Evolutionary conservation across 2,113 vertebrate species (phyloP), one percentile per base, ranked within the genome.

Genomic region (Odontophorus gujanensis): DNA sequence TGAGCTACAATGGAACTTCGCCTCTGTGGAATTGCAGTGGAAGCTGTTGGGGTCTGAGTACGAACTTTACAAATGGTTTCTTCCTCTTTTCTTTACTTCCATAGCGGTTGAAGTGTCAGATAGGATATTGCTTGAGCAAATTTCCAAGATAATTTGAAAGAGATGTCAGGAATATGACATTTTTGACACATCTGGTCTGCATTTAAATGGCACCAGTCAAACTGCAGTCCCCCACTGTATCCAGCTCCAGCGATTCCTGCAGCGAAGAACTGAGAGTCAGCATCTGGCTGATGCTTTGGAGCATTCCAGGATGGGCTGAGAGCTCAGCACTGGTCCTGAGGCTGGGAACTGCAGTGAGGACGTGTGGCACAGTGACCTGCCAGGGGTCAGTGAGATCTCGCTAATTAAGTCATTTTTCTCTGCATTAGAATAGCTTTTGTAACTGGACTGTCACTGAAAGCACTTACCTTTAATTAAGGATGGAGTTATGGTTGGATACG

Each of bases 151-250:
- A 28, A 32, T n/a, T 4, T 13, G 22, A 63, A 65, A 51, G 69
- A 32, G 40, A 10, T 10, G 2, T 8, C 20, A 8, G 68, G 30
- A 26, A 17, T 8, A 6, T 5, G 9, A 1, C 4, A n/a, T 12
- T 66, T 50, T 48, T 0, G 1, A 6, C 20, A 2, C 58, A 13
- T 24, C 34, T 40, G 47, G 26, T 30, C 2, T 7, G 61, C 1
- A 6, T 62, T 86, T 21, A 38, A 25, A n/a, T 19, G 17, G 3
- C 2, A 12, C 7, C 12, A 11, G 20, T 36, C 0, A 3, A 50
- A 2, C 18, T 6, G 0, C 24, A 4, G 25, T 9, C 26, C 28
- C 65, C 30, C 38, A 0, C 20, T 6, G 45, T 14, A 7, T 11
- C 32, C 6, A 7, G 11, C 63, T 50, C 22, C 25, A 28, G 21